These are phyloP conservation scores for Coranthus polyacanthus DNA, from an alignment of 2,797 vertebrate genomes.

Conservation along the genomic window DNA sequence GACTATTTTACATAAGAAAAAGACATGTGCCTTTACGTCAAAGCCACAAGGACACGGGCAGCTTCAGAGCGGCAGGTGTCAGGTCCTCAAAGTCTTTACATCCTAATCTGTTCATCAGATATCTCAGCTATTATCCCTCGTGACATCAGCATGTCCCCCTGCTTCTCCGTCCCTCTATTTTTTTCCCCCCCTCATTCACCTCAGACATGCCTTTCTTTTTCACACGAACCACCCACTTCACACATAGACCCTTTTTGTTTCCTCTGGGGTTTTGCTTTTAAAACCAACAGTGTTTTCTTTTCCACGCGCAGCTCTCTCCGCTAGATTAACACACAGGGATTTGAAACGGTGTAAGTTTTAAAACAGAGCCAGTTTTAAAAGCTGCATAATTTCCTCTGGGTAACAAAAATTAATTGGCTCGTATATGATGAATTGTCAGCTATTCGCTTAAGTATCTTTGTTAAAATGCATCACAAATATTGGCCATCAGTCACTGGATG, in stretches of 20 bases:
- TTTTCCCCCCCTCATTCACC: not conserved
- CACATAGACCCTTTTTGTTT: constrained; percentile 14
- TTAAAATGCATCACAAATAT: constrained; percentile 27
- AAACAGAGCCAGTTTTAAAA: constrained; percentile 33
- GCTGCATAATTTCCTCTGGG: constrained; percentile 49
- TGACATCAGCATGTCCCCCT: constrained; percentile 18
- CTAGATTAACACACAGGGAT: constrained; percentile 24
- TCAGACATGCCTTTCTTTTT: constrained; percentile 31
- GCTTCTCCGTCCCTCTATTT: not conserved
- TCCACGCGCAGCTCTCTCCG: not conserved
- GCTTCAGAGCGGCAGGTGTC: constrained; percentile 24
- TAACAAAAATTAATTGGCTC: constrained; percentile 51
- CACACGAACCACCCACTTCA: constrained; percentile 25
- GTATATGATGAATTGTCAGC: constrained; percentile 30
- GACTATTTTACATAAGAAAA: no score
- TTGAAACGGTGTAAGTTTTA: constrained; percentile 27
- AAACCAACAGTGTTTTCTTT: constrained; percentile 10
- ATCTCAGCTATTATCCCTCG: constrained; percentile 34
- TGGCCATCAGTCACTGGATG: constrained; percentile 21
- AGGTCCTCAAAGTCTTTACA: constrained; percentile 24
- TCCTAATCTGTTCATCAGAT: constrained; percentile 34
- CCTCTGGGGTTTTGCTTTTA: constrained; percentile 6
- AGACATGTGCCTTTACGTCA: no score
- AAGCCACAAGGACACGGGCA: not conserved
- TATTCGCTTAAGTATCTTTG: constrained; percentile 22